Conservation (phyloP, 1,140 invertebrate species). For the Paraescarpia echinospica region DNA sequence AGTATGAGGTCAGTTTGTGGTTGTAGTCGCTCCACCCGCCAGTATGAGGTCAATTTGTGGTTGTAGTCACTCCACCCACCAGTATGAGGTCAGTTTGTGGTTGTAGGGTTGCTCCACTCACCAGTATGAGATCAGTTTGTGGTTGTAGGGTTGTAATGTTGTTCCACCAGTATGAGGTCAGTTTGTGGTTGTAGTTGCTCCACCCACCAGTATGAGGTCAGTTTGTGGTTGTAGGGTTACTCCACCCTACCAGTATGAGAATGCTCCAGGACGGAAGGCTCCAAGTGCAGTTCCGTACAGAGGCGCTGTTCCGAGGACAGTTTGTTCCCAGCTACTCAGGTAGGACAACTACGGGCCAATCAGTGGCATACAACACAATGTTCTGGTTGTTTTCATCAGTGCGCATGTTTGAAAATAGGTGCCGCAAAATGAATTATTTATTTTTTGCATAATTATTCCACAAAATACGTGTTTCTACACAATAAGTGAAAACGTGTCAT, state of each 20-base stretch:
- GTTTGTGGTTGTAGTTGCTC: neutral
- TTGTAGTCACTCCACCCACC: neutral
- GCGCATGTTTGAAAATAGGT: no score
- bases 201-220: neutral
- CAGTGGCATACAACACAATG: no score
- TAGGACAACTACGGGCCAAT: slow-evolving; percentile 29
- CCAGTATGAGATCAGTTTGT: neutral
- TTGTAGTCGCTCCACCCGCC: neutral
- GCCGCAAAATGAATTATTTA: no score
- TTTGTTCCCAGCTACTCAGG: slow-evolving; percentile 50
- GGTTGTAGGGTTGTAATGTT: neutral
- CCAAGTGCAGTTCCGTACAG: slow-evolving; percentile 53
- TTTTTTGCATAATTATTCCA: no score
- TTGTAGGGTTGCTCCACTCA: neutral
- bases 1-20: neutral
- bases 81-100: neutral
- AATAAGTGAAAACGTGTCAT: no score
- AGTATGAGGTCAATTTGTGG: neutral
- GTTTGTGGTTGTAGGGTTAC: neutral
- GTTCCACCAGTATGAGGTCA: neutral
- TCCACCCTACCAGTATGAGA: slow-evolving; percentile 47
- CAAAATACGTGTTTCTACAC: no score
- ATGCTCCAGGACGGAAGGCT: slow-evolving; percentile 52
- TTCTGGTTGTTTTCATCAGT: no score
- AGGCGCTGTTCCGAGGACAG: slow-evolving; percentile 54